These are phyloP conservation scores for Sturnira hondurensis DNA, from an alignment of 2,113 vertebrate genomes.

Conservation along the genomic window DNA sequence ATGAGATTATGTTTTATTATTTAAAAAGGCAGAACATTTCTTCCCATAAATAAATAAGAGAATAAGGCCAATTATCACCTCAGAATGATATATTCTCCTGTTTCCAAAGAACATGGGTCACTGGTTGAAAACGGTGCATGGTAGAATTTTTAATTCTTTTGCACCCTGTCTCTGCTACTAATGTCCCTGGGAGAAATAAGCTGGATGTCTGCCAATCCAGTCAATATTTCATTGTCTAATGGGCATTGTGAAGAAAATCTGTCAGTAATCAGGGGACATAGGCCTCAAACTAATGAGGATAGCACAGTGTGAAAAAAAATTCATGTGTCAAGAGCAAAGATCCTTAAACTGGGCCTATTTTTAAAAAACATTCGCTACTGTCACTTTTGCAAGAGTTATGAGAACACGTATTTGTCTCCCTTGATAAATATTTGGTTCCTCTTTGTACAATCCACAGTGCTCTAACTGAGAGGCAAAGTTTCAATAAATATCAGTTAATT, in stretches of 20 bases:
- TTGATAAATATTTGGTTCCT: background rate
- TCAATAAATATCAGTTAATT: slow-evolving; percentile 11
- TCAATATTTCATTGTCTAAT: background rate
- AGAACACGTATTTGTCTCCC: background rate
- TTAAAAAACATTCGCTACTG: background rate
- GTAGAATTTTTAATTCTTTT: background rate
- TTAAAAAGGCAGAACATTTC: slow-evolving; percentile 24
- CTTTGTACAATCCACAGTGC: background rate
- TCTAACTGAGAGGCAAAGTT: background rate
- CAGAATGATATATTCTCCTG: background rate
- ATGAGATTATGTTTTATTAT: slow-evolving; percentile 13
- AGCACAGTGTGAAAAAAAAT: background rate
- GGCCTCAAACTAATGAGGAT: background rate
- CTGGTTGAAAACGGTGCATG: slow-evolving; percentile 17
- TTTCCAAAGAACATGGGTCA: slow-evolving; percentile 25
- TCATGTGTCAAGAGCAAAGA: background rate
- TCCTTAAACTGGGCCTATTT: background rate
- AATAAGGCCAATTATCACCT: slow-evolving; percentile 3
- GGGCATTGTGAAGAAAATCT: background rate
- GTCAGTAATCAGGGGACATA: background rate
- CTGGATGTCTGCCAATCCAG: background rate
- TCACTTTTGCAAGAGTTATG: background rate
- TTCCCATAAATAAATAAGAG: slow-evolving; percentile 30
- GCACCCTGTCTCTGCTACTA: background rate
- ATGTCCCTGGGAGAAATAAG: background rate